phyloP scores from a whole-genome alignment of 2,113 vertebrate species.

The Gasterosteus nipponicus region DNA sequence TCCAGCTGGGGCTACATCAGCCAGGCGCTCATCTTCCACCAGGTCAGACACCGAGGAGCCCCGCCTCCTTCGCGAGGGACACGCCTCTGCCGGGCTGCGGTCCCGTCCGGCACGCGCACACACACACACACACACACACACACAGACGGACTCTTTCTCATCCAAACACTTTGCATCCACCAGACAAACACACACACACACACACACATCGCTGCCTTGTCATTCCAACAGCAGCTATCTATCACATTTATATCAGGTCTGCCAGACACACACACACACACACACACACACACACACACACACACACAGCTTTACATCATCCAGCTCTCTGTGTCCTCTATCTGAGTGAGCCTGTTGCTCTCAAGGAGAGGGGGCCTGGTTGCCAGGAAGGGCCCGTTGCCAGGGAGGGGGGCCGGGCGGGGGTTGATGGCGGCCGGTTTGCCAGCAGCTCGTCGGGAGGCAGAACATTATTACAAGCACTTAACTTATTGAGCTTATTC shows the following conservation, averaged over 20 bases:
- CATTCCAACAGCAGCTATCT: constrained; percentile 61
- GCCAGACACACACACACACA: constrained; percentile 42
- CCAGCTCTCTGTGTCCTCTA: constrained; percentile 65
- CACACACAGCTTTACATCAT: constrained; percentile 51
- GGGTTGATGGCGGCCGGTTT: constrained; percentile 15
- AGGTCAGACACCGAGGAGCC: constrained; percentile 78
- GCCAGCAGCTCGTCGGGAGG: constrained; percentile 68
- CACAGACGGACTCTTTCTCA: constrained; percentile 7
- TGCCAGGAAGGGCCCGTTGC: constrained; percentile 65
- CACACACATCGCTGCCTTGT: constrained; percentile 47
- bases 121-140: constrained; percentile 22
- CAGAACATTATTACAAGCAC: constrained; percentile 80
- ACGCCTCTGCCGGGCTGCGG: too few species aligned
- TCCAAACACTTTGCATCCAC: constrained; percentile 58
- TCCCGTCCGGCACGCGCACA: constrained; percentile 1
- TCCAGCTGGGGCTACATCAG: constrained; percentile 95
- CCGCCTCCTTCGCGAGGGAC: background rate
- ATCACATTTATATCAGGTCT: constrained; percentile 67
- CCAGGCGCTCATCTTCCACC: constrained; percentile 94
- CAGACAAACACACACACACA: constrained; percentile 44
- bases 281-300: constrained; percentile 26
- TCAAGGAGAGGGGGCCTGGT: constrained; percentile 65
- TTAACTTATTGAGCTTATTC: constrained; percentile 76
- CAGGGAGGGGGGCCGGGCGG: constrained; percentile 54
- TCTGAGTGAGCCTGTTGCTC: constrained; percentile 65